phyloP scores from a whole-genome alignment of 2,113 vertebrate species.

The Suricata suricatta region DNA sequence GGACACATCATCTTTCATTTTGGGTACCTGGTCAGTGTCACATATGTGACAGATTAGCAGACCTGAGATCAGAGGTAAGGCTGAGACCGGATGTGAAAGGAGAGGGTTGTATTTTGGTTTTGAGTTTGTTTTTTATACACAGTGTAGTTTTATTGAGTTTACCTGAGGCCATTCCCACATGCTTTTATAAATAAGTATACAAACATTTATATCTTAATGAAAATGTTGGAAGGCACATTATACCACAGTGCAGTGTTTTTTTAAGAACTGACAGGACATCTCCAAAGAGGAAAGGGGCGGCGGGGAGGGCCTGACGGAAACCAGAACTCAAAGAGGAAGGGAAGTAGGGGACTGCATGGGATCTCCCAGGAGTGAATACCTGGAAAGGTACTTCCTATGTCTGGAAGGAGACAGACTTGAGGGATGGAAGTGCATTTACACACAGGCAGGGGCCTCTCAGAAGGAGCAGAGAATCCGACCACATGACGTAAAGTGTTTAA shows the following conservation, averaged over 20 bases:
- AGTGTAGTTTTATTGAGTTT: neutral
- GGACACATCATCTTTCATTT: neutral
- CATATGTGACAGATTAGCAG: neutral
- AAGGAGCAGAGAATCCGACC: neutral
- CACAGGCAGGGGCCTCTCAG: neutral
- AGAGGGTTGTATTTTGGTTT: neutral
- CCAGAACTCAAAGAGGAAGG: neutral
- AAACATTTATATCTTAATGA: neutral
- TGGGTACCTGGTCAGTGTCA: neutral
- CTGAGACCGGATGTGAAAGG: conserved; percentile 13
- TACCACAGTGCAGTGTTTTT: neutral
- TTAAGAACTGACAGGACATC: conserved; percentile 22
- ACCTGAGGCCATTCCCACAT: neutral
- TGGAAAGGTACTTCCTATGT: neutral
- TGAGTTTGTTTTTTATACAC: neutral
- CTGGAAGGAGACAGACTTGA: neutral
- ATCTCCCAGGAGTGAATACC: neutral
- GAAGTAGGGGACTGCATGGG: neutral
- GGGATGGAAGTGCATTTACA: neutral
- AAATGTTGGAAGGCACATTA: neutral
- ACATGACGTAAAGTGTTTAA: neutral
- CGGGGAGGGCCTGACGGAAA: neutral
- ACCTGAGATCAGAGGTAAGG: conserved; percentile 11
- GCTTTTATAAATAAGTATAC: neutral
- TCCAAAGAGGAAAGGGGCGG: neutral